Percentiles rank a stretch among this genome's conserved stretches.
Evolutionary conservation across 2,113 vertebrate genomes (phyloP).

Genomic region (Smithornis capensis): DNA sequence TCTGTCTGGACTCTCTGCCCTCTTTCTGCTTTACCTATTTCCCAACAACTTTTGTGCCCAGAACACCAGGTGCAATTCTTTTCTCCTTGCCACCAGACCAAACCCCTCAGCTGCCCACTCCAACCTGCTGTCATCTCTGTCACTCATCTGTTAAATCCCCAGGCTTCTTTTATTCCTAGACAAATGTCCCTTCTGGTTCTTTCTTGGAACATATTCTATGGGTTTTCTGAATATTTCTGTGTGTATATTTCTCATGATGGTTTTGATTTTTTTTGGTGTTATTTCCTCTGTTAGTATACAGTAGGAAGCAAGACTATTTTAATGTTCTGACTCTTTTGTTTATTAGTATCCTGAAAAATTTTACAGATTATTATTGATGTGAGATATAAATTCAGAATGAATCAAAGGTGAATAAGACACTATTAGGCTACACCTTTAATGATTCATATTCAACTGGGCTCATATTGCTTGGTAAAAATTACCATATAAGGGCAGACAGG

Average conservation of each 20-base stretch:
- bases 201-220: constrained; percentile 11
- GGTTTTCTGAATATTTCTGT: constrained; percentile 9
- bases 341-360: not conserved
- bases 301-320: not conserved
- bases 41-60: constrained; percentile 19
- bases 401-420: not conserved
- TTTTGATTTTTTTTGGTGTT: not conserved
- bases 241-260: not conserved
- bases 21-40: constrained; percentile 14
- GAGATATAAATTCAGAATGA: not conserved
- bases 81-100: constrained; percentile 15
- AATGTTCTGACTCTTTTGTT: not conserved
- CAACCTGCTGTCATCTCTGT: constrained; percentile 54
- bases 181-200: constrained; percentile 60
- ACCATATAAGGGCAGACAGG: not conserved
- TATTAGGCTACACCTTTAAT: not conserved
- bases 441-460: not conserved
- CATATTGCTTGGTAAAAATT: not conserved
- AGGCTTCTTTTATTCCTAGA: constrained; percentile 39
- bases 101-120: constrained; percentile 41
- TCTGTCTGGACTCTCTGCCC: constrained; percentile 4
- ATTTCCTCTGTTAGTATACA: not conserved
- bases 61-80: constrained; percentile 41
- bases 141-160: constrained; percentile 55
- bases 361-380: not conserved